Conservation (phyloP, 2,113 vertebrate genomes). For the Pelecanus crispus region DNA sequence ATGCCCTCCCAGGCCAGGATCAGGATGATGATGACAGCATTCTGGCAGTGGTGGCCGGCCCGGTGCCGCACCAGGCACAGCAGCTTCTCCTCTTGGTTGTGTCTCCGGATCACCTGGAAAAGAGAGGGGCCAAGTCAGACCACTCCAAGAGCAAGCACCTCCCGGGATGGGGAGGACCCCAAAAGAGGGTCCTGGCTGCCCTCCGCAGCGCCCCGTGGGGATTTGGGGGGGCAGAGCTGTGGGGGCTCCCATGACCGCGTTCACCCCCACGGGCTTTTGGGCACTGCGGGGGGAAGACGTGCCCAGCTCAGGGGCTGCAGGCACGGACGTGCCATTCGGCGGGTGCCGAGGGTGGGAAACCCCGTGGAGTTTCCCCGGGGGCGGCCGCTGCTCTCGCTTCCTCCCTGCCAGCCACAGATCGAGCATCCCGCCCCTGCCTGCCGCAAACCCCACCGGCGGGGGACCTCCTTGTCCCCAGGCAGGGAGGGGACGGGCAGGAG, state of each 20-base stretch:
- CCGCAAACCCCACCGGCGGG: rapidly evolving
- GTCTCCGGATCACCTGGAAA: conserved; percentile 88
- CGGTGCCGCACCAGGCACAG: conserved; percentile 91
- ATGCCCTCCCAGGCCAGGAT: conserved; percentile 98
- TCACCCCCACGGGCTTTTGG: background rate
- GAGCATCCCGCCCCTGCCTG: background rate
- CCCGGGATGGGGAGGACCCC: background rate
- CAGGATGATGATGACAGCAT: conserved; percentile 91
- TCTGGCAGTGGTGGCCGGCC: conserved; percentile 90
- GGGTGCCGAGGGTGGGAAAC: background rate
- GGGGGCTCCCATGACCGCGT: background rate
- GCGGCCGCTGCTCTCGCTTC: rapidly evolving
- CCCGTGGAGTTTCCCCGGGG: background rate
- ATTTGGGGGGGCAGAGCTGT: background rate
- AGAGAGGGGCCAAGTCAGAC: background rate
- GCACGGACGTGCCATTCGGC: rapidly evolving
- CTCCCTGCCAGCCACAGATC: background rate
- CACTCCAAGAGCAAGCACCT: rapidly evolving
- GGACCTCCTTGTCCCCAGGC: background rate
- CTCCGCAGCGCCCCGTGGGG: background rate
- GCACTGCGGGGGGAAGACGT: rapidly evolving
- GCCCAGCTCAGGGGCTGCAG: background rate
- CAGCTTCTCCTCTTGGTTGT: conserved; percentile 89
- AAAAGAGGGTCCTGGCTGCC: background rate
- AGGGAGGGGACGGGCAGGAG: background rate